Percentiles rank a stretch among this genome's conserved stretches.
Conservation (phyloP, 2,797 vertebrate species). For the Masticophis lateralis region DNA sequence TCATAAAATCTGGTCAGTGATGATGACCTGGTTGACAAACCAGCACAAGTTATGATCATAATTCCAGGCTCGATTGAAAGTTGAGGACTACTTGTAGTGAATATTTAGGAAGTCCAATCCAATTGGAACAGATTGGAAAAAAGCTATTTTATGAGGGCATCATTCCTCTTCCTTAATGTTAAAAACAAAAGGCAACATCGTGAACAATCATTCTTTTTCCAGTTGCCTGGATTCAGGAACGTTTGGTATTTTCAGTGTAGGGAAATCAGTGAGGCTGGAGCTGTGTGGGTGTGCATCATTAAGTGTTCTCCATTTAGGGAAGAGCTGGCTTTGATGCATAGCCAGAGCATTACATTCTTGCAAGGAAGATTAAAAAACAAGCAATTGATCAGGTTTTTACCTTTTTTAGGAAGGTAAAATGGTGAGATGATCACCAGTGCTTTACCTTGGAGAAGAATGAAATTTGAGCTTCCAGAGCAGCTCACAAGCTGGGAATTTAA, state of each 20-base stretch:
- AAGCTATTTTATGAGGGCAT: background rate
- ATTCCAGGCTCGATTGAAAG: background rate
- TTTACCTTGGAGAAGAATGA: background rate
- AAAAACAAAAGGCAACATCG: background rate
- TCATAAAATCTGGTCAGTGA: background rate
- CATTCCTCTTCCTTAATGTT: background rate
- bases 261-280: background rate
- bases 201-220: background rate
- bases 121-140: background rate
- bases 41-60: background rate
- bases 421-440: background rate
- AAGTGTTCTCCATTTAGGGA: background rate
- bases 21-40: background rate
- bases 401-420: background rate
- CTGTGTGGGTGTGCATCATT: background rate
- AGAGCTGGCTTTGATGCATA: background rate
- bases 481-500: conserved; percentile 5
- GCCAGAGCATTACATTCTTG: background rate
- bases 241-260: background rate
- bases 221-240: background rate
- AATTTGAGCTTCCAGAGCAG: conserved; percentile 22
- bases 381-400: background rate
- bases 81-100: background rate
- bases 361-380: background rate
- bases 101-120: background rate